Percentiles rank a stretch among this genome's conserved stretches.
Conservation (phyloP, 2,797 vertebrate genomes). For the Orestias chungarensis region DNA sequence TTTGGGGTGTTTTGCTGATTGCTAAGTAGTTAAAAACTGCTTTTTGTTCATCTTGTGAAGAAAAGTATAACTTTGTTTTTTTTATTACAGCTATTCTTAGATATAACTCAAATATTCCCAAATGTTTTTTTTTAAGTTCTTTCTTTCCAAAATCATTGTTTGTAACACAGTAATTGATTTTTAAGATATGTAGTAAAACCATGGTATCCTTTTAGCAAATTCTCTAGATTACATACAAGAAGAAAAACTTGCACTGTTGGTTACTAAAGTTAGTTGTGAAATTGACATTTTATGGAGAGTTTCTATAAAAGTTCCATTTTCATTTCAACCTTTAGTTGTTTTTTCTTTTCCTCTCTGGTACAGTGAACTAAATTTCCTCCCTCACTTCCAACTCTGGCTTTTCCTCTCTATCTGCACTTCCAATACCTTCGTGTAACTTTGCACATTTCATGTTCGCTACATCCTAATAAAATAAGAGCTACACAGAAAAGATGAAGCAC, state of each 20-base stretch:
- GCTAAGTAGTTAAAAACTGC: too few relatives aligned
- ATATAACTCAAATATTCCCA: background rate
- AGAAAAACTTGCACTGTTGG: background rate
- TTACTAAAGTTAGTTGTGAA: background rate
- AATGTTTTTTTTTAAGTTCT: background rate
- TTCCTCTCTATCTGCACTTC: background rate
- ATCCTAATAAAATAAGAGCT: constrained; percentile 36
- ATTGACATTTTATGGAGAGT: background rate
- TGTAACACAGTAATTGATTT: background rate
- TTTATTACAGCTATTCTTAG: background rate
- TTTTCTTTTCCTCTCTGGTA: background rate
- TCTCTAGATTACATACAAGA: background rate
- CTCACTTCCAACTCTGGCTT: constrained; percentile 1
- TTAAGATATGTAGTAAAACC: background rate
- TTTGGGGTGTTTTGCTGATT: too few relatives aligned
- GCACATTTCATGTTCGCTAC: constrained; percentile 3
- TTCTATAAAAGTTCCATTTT: background rate
- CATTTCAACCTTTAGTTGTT: background rate
- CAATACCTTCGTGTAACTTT: background rate
- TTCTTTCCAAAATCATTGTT: background rate
- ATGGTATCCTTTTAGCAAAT: background rate
- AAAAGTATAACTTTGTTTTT: too few relatives aligned
- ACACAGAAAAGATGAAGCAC: constrained; percentile 31
- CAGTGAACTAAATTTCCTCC: background rate
- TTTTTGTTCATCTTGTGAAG: too few relatives aligned